phyloP scores from a whole-genome alignment of 2,888 invertebrate species.

The Platycnemis pennipes region DNA sequence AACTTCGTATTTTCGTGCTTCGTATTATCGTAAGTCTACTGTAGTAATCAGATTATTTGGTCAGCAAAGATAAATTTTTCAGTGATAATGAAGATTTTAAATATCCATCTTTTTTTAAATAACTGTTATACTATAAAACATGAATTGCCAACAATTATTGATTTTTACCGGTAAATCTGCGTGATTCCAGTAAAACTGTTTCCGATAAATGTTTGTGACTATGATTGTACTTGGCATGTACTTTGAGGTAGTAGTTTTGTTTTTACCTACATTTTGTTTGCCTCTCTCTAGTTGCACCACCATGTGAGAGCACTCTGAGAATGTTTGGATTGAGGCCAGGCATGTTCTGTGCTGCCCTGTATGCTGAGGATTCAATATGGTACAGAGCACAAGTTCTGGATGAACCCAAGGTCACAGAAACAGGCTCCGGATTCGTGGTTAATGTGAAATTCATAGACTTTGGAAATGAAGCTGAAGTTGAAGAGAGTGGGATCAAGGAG shows the following conservation, averaged over 20 bases:
- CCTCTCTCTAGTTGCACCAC: conserved; percentile 11
- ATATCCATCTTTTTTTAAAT: too few species aligned
- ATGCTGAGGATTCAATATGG: conserved; percentile 84
- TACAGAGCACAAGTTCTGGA: conserved; percentile 85
- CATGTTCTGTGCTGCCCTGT: conserved; percentile 84
- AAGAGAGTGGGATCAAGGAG: conserved; percentile 73
- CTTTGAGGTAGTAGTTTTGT: too few species aligned
- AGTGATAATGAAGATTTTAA: too few species aligned
- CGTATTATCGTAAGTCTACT: too few species aligned
- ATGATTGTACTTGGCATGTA: too few species aligned
- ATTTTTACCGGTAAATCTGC: too few species aligned
- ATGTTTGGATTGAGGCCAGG: conserved; percentile 78
- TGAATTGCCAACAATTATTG: too few species aligned
- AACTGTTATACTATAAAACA: too few species aligned
- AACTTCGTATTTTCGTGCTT: too few species aligned
- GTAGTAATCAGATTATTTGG: too few species aligned
- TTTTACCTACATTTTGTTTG: not conserved
- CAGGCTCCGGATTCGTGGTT: conserved; percentile 76
- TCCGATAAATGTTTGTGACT: not conserved
- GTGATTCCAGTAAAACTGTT: not conserved
- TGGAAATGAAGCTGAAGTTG: conserved; percentile 84
- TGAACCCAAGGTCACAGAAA: conserved; percentile 76
- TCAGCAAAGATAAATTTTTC: too few species aligned
- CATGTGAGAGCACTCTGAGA: conserved; percentile 28
- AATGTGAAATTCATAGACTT: conserved; percentile 86